Conservation (phyloP, 2,888 invertebrate species). For the Aspidiotus rigidus region DNA sequence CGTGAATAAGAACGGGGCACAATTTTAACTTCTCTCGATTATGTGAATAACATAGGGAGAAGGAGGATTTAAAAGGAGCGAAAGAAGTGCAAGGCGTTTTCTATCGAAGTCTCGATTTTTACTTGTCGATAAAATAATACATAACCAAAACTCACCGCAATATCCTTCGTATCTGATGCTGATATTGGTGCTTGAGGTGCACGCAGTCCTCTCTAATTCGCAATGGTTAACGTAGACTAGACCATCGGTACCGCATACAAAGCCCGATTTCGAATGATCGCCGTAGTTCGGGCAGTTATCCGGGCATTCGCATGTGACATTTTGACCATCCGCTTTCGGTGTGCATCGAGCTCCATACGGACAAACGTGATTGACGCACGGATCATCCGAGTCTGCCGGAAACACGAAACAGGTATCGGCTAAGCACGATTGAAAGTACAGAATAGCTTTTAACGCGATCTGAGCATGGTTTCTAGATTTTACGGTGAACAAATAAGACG, state of each 20-base stretch:
- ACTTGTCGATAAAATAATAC: not conserved
- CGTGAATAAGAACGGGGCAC: too few relatives aligned
- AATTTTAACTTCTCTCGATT: too few relatives aligned
- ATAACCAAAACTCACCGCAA: slow-evolving; percentile 62
- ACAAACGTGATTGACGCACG: slow-evolving; percentile 60
- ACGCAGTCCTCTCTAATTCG: slow-evolving; percentile 70
- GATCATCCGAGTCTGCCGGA: slow-evolving; percentile 53
- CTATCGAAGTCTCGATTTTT: not conserved
- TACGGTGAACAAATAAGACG: slow-evolving; percentile 23
- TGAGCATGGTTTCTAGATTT: slow-evolving; percentile 22
- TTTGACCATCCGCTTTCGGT: slow-evolving; percentile 55
- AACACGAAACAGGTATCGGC: slow-evolving; percentile 47
- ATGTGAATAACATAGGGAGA: too few relatives aligned
- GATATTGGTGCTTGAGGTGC: slow-evolving; percentile 62
- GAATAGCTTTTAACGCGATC: slow-evolving; percentile 30
- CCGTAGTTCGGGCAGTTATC: slow-evolving; percentile 71
- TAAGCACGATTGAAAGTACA: slow-evolving; percentile 35
- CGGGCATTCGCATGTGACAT: slow-evolving; percentile 68
- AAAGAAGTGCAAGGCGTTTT: too few relatives aligned
- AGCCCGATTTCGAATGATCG: slow-evolving; percentile 64
- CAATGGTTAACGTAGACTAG: slow-evolving; percentile 77
- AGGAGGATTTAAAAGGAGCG: too few relatives aligned
- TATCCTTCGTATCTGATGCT: slow-evolving; percentile 73
- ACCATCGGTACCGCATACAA: slow-evolving; percentile 76
- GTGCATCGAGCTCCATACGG: slow-evolving; percentile 61